A percentile compares a stretch with the other conserved stretches of the same genome.
phyloP scores from a whole-genome alignment of 2,888 invertebrate genomes.

The Aleiodes leptofemur region DNA sequence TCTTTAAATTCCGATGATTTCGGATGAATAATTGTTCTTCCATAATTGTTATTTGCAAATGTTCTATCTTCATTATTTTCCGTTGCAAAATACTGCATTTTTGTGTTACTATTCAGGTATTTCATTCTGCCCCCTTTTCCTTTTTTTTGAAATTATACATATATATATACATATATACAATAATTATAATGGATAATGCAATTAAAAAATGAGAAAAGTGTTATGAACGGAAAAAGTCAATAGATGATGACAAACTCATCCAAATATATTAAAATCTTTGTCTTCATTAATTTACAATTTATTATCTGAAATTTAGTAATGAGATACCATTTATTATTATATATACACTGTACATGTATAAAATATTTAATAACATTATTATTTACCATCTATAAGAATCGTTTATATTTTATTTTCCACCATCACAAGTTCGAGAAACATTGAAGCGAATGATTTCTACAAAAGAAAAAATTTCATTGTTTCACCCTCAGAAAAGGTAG shows the following conservation, averaged over 20 bases:
- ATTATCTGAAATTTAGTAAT: conserved; percentile 56
- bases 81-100: too few species aligned
- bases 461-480: too few species aligned
- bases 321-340: conserved; percentile 64
- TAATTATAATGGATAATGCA: conserved; percentile 43
- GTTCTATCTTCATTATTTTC: too few species aligned
- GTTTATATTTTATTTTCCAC: too few species aligned
- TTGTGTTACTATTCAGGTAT: too few species aligned
- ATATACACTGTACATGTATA: conserved; percentile 68
- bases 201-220: background rate
- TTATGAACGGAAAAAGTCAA: conserved; percentile 27
- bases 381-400: conserved; percentile 64
- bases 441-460: too few species aligned
- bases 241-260: conserved; percentile 53
- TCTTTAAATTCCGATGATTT: too few species aligned
- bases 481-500: too few species aligned
- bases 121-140: background rate
- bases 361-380: conserved; percentile 71
- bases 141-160: conserved; percentile 10
- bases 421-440: too few species aligned
- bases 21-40: too few species aligned
- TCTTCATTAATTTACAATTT: conserved; percentile 63
- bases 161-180: conserved; percentile 29
- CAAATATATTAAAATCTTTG: conserved; percentile 69
- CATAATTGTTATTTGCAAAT: too few species aligned